Conservation (phyloP, 2,113 vertebrate species). For the Hydrolagus affinis region DNA sequence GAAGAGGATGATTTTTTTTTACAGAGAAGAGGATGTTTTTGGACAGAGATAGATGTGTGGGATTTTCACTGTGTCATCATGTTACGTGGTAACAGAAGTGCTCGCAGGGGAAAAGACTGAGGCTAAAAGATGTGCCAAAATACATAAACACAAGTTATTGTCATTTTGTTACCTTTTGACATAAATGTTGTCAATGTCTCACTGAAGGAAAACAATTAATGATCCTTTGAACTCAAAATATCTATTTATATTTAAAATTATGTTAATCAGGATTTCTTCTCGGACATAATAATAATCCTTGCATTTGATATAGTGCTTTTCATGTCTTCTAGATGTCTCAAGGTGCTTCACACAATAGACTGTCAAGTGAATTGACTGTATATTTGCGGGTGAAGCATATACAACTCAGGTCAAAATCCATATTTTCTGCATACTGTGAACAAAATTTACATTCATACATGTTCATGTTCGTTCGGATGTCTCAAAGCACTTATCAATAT, state of each 20-base stretch:
- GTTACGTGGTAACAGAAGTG: background rate
- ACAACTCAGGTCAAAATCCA: background rate
- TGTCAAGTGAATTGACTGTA: no score
- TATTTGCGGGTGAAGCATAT: background rate
- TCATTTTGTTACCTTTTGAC: background rate
- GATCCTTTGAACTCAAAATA: background rate
- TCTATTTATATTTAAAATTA: background rate
- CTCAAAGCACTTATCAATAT: no score
- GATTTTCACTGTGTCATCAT: background rate
- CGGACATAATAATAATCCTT: no score
- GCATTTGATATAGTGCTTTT: no score
- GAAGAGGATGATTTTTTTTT: background rate
- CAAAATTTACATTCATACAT: no score
- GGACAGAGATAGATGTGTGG: background rate
- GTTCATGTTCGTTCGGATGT: no score
- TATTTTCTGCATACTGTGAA: background rate
- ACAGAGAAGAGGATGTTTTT: background rate
- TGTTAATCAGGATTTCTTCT: background rate
- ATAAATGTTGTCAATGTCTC: background rate
- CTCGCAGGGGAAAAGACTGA: background rate
- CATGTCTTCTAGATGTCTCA: no score
- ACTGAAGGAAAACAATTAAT: no score
- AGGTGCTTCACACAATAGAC: no score
- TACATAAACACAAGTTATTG: background rate
- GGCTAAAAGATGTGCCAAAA: background rate